These are phyloP conservation scores for Ormyrus rosae DNA, from an alignment of 2,888 invertebrate species.

Conservation along the genomic window DNA sequence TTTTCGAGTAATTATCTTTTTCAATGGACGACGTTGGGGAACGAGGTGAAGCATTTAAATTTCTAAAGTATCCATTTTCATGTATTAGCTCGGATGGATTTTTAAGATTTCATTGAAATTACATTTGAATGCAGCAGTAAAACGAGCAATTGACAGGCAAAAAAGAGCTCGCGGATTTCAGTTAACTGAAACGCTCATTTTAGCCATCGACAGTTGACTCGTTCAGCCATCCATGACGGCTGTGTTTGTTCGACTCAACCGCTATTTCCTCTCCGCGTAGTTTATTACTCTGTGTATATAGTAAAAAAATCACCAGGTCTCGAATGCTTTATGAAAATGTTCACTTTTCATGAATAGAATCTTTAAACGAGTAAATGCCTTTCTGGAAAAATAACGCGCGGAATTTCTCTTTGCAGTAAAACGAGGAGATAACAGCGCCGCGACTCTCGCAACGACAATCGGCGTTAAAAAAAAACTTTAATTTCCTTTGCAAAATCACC, in stretches of 20 bases:
- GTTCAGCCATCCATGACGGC: slow-evolving; percentile 38
- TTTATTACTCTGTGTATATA: slow-evolving; percentile 25
- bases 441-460: no score
- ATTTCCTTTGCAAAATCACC: no score
- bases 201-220: slow-evolving; percentile 39
- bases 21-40: no score
- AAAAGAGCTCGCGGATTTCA: slow-evolving; percentile 1
- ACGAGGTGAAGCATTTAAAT: no score
- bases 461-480: no score
- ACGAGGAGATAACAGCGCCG: no score
- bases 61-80: no score
- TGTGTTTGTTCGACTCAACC: slow-evolving; percentile 30
- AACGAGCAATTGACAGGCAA: neutral
- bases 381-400: no score
- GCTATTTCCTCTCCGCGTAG: slow-evolving; percentile 22
- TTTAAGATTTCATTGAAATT: neutral
- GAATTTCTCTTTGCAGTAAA: no score
- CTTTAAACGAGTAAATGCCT: no score
- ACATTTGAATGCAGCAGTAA: neutral
- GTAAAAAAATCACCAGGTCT: slow-evolving; percentile 23
- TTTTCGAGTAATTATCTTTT: no score
- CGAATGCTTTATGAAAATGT: slow-evolving; percentile 29
- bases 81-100: neutral
- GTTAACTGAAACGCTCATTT: slow-evolving; percentile 31
- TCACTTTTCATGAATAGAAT: neutral